Base-by-base conservation (phyloP, 2,113 vertebrate genomes). In the Leptobrachium ailaonicum region DNA sequence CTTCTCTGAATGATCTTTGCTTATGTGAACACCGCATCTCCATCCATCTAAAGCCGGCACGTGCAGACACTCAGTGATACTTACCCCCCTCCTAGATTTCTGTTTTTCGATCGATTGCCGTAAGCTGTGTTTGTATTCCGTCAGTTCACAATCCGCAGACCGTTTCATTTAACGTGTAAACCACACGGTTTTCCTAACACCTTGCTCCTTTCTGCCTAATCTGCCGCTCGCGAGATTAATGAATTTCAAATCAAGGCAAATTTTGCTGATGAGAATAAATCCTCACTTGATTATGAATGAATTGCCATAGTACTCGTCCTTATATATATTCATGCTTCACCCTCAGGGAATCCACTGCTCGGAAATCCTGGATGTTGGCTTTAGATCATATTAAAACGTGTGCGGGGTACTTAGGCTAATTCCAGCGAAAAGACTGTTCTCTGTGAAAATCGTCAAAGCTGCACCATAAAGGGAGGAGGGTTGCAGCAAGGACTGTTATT, bases 361-460 rank as follows among this genome's bases (percentile, higher is more conserved):
- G 83, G 43, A 84, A 82, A 87, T 77, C 82, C 79, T 79, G 86
- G 82, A 84, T 73, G 71, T 58, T 82, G 47, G 56, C 84, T 89
- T 88, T 87, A 83, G 83, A 89, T 84, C 86, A 85, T 58, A 82
- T 86, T 85, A 85, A 87, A 85, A 85, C 44, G 77, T 67, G 83
- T 77, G 80, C 62, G 73, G 83, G 79, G 68, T 81, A 81, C 71
- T 81, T 81, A 85, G 81, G 84, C 79, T 82, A 45, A 60, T 86
- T 83, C 79, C 77, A 82, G 69, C 74, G 84, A 80, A 86, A 85
- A 84, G 83, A 76, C 83, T 81, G 69, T 53, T 83, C 87, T 78
- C 82, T 86, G 64, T 73, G 66, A 68, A 86, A 82, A 82, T 40
- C 62, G 32, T 75, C 66, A 40, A 7, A 56, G 41, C 45, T 14